Evolutionary conservation across 2,113 vertebrate species (phyloP), one percentile per base, ranked within the genome.

Genomic region (Rhagologus leucostigma): DNA sequence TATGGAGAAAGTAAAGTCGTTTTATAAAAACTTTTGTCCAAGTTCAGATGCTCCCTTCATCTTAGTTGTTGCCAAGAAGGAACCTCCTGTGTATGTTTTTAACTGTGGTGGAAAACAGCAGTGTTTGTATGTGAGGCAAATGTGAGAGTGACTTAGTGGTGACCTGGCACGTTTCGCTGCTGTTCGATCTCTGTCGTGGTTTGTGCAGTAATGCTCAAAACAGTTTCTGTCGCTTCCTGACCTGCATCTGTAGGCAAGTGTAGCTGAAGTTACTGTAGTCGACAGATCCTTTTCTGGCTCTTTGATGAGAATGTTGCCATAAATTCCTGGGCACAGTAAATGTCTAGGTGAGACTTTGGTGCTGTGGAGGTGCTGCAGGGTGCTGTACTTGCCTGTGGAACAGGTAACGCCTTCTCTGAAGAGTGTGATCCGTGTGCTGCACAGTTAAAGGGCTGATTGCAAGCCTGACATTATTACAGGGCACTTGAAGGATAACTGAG

Each of bases 171-270:
- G 4, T 74, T 29, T 52, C 4, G 7, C 30, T 65, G 2, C 74
- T 53, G 10, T 62, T 57, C 16, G 2, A 7, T 57, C 53, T 84
- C n/a, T 1, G 2, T 32, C 0, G 0, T 85, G 56, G 14, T 67
- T 83, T 92, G 37, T 88, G 64, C 63, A 50, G 23, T 7, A 62
- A 20, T 42, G 18, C 10, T 85, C 9, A 9, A 24, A 82, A 20
- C 18, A 37, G 23, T 44, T 87, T 74, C 44, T 71, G 7, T 32
- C 37, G 4, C 35, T 85, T 64, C 50, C 47, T 85, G 47, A 50
- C 23, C 62, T 75, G 44, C 4, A 23, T 68, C 55, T 56, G 2
- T 33, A 63, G 71, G 29, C 42, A 63, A 55, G 29, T 5, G 39
- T 67, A 59, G n/a, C 29, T 57, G 7, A 67, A 63, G 47, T 49